Base-by-base conservation (phyloP, 2,113 vertebrate genomes). In the Lampris megalopsis region DNA sequence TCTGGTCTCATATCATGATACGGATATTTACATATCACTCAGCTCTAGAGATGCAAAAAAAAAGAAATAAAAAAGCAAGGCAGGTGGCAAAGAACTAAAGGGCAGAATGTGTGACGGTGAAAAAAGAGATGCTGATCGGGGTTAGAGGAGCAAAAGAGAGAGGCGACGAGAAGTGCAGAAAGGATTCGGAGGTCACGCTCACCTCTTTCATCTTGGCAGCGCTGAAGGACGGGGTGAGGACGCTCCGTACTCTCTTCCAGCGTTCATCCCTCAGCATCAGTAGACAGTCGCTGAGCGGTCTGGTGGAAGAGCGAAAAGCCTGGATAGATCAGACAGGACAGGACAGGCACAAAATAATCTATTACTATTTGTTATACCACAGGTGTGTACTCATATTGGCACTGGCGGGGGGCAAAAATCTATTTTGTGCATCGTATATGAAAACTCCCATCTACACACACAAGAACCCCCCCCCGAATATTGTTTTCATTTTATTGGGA, bases 151-250 rank as follows among this genome's bases (percentile, higher is more conserved):
- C 4, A 59, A 43, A 47, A 40, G 57, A 7, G 40, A 13, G 62
- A 71, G n/a, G 36, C 54, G 11, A 48, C 35, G 9, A 10, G 58
- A 37, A 52, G 11, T 37, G 10, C 43, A 58, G 8, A 59, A 13
- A 35, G 62, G 53, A 42, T 59, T n/a, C 48, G 47, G 60, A 4
- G 10, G 37, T 48, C 67, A 1, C 57, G 48, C 92, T 95, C 89
- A 97, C 98, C 94, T 95, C 95, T 84, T 92, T 95, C 87, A 97
- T 93, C 81, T 94, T 97, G 69, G 93, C 88, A 1, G 95, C 83
- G 0, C 95, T 95, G 92, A 99, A 98, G 7, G 94, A 93, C 0
- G 96, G 93, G 2, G 94, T 96, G 77, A 99, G 93, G 62, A 94
- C 70, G 36, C 93, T 94, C 68, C 94, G 91, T 63, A 97, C 94